Conservation (phyloP, 2,113 vertebrate species). For the Anarhynchus alexandrinus region DNA sequence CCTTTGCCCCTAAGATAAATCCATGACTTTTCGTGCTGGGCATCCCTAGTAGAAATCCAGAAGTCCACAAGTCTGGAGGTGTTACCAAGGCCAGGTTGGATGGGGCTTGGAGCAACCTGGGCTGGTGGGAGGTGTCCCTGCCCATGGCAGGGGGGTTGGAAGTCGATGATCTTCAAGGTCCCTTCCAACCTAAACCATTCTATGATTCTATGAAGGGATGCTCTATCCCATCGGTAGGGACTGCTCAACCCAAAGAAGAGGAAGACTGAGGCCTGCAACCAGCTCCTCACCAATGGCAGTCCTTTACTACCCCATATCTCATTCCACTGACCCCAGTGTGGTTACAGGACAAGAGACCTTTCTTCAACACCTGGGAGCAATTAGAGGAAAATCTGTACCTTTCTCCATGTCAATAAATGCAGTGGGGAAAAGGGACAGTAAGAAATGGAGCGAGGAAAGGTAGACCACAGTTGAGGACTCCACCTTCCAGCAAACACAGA, state of each 20-base stretch:
- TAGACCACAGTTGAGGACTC: background rate
- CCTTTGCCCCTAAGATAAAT: background rate
- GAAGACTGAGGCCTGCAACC: background rate
- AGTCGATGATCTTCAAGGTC: no score
- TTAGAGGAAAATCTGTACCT: background rate
- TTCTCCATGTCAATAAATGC: background rate
- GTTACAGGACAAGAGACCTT: background rate
- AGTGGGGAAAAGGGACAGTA: background rate
- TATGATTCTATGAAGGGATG: no score
- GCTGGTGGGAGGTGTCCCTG: no score
- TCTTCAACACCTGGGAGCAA: constrained; percentile 20
- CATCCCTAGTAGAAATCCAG: background rate
- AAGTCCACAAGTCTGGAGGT: background rate
- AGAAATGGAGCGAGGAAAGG: background rate
- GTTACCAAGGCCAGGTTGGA: no score
- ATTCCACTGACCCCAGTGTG: background rate
- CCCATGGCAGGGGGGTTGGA: no score
- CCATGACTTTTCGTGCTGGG: background rate
- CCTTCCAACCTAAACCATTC: no score
- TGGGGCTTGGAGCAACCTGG: no score
- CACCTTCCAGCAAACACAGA: background rate
- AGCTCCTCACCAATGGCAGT: background rate
- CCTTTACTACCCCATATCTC: background rate
- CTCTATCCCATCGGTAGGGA: background rate
- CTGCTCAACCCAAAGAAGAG: background rate